Base-by-base conservation (phyloP, 2,113 vertebrate genomes). In the Pterophyllum scalare region DNA sequence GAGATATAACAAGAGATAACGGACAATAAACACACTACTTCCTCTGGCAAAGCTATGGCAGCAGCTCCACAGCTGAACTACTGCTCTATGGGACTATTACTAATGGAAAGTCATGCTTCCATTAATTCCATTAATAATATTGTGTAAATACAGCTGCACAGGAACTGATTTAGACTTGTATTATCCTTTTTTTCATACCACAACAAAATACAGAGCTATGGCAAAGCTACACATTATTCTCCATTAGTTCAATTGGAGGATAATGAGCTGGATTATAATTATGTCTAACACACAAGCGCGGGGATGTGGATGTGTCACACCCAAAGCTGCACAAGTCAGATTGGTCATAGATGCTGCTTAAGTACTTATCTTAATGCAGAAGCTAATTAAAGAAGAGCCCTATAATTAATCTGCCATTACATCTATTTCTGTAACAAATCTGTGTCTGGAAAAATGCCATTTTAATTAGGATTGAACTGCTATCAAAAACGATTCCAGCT, bases 191-290 rank as follows among this genome's bases (percentile, higher is more conserved):
- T 38, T 26, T 67, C 67, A 19, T 56, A n/a, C 56, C 35, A 75
- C 20, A 26, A 49, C 26, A 59, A 80, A 64, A 61, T 59, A 76
- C 24, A 46, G 19, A 54, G 35, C n/a, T 59, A 75, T 3, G 2
- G 15, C 24, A 13, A 76, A 75, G 31, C 26, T 54, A 54, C 6
- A 13, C 43, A 61, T 46, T 60, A 72, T 56, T 62, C 22, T 7
- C 35, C 28, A 77, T 59, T 80, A 82, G 82, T 76, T 82, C 38
- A 80, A 82, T 17, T 79, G 11, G 19, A 76, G 15, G 64, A 59
- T 75, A 82, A 80, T 80, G 46, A 83, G 31, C 64, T 60, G 24
- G 24, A 86, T 57, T 59, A 31, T 64, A 61, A 87, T 80, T 54
- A 62, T 17, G 54, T 2, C 20, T 20, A 43, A 40, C 19, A 60